Evolutionary conservation across 2,888 invertebrate species (phyloP), one percentile per base, ranked within the genome.

Genomic region (Heliconius charithonia): DNA sequence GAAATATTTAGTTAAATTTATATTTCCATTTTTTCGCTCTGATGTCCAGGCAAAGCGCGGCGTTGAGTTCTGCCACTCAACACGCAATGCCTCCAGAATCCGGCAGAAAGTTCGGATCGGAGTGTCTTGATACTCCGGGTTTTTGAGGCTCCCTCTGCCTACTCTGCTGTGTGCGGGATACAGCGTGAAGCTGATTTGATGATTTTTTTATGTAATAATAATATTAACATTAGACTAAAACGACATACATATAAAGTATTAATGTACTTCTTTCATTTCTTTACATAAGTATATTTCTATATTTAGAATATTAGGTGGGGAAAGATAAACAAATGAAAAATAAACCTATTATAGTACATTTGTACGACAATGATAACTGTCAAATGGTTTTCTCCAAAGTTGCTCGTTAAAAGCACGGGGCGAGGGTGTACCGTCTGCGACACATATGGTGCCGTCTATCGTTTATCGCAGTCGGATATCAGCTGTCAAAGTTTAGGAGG

Each of bases 381-480:
- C 51, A 51, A 59, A 32, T 71, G 22, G 62, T 25, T 73, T 63
- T 29, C 37, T 27, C 37, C 37, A 63, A 78, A 56, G 69, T 25
- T 25, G 19, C 63, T 75, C 63, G 45, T 74, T 70, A 75, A 75
- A 78, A 65, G 67, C 62, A 73, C 29, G 62, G 83, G 82, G 82
- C 77, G 82, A 79, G 84, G 83, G 83, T 83, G 83, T 67, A 75
- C 80, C 81, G 84, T 84, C 84, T 84, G 82, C 82, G 82, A 79
- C 85, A 87, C 92, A 92, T 86, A 89, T 92, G 92, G 89, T 86
- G 85, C 88, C 84, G 83, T 87, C 88, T 89, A 90, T 91, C 88
- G 88, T 85, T 89, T 92, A 92, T 92, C 91, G 87, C 83, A 75
- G 84, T 85, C 89, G 90, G 91, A 90, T 93, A 93, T 94, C 93